Conservation (phyloP, 2,113 vertebrate genomes). For the Gnathonemus longibarbis region DNA sequence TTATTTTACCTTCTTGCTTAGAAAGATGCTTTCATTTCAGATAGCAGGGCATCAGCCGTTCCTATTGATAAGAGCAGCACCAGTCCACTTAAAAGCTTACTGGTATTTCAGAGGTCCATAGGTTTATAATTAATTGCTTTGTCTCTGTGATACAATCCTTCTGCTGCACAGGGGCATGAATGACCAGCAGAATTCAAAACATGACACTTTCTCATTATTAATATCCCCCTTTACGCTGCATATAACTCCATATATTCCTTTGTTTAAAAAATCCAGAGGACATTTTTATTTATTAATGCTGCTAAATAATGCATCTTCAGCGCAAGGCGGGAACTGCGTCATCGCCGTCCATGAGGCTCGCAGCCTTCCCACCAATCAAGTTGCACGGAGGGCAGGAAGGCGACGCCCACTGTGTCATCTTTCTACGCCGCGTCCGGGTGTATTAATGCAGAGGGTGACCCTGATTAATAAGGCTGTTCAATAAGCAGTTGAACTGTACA, state of each 20-base stretch:
- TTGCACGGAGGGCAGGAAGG: background rate
- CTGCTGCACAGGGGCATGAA: slow-evolving; percentile 8
- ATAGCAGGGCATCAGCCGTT: background rate
- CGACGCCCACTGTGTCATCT: background rate
- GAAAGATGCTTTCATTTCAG: background rate
- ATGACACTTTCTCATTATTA: slow-evolving; percentile 22
- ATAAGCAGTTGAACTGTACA: background rate
- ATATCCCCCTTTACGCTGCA: slow-evolving; percentile 14
- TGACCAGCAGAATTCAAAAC: slow-evolving; percentile 23
- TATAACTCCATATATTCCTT: slow-evolving; percentile 26
- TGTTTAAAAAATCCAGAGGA: slow-evolving; percentile 25
- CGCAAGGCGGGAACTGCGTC: slow-evolving; percentile 18
- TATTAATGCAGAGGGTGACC: background rate
- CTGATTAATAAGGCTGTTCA: background rate
- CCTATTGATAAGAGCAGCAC: background rate
- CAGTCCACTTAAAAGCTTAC: background rate
- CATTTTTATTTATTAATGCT: slow-evolving; percentile 37
- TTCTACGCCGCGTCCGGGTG: background rate
- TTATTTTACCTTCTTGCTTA: background rate
- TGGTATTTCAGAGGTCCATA: slow-evolving; percentile 16
- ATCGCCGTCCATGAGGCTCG: background rate
- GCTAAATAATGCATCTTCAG: slow-evolving; percentile 37
- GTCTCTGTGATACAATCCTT: slow-evolving; percentile 9
- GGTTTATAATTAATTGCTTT: slow-evolving; percentile 26
- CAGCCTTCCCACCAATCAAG: background rate